These are phyloP conservation scores for Apostichopus californicus DNA, from an alignment of 35 echinoderm and acorn worm species.

Conservation along the genomic window DNA sequence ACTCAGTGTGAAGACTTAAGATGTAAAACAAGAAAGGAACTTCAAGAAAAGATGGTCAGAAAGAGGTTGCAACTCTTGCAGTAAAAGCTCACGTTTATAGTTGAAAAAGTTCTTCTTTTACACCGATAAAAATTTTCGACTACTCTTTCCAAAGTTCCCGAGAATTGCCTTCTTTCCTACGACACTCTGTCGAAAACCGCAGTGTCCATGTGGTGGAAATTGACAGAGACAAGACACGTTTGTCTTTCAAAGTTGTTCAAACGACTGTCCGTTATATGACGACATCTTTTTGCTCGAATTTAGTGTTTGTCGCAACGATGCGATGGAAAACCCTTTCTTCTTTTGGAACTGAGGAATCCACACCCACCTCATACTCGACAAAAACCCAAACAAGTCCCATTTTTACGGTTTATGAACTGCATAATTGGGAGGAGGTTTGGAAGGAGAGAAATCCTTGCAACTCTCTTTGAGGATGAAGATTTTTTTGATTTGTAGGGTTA, in stretches of 20 bases:
- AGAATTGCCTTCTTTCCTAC: neutral
- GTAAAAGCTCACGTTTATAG: too few relatives aligned
- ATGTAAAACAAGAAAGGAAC: neutral
- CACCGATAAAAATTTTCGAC: too few relatives aligned
- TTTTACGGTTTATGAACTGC: too few relatives aligned
- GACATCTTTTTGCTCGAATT: neutral
- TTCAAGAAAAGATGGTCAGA: neutral
- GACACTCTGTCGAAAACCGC: neutral
- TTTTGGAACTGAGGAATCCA: neutral
- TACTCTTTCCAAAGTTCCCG: neutral
- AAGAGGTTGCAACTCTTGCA: neutral
- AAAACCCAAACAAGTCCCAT: too few relatives aligned
- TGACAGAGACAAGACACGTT: neutral
- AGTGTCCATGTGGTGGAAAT: neutral
- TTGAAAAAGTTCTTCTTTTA: too few relatives aligned
- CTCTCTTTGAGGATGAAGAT: too few relatives aligned
- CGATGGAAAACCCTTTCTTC: neutral
- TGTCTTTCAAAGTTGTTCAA: neutral
- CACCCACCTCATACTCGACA: too few relatives aligned
- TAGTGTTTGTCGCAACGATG: neutral
- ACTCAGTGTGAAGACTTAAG: neutral
- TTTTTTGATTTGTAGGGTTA: too few relatives aligned
- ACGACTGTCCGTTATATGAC: neutral
- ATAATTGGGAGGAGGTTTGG: too few relatives aligned
- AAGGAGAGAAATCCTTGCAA: too few relatives aligned